Conservation (phyloP, 2,797 vertebrate species). For the Sandelia bainsii region DNA sequence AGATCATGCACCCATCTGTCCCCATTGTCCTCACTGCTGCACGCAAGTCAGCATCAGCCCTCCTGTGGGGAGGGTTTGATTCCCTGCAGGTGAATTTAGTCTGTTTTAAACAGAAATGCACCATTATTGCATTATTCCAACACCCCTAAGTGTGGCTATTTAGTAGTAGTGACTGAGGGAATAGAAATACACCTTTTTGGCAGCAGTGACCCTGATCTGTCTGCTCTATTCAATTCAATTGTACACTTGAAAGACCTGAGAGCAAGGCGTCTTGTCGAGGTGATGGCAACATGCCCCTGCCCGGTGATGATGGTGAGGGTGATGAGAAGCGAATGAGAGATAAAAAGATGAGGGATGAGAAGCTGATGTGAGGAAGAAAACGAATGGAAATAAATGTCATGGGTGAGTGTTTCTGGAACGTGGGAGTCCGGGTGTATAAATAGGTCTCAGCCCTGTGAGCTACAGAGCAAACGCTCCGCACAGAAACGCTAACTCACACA, state of each 20-base stretch:
- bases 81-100: slow-evolving; percentile 1
- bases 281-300: slow-evolving; percentile 14
- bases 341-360: slow-evolving; percentile 14
- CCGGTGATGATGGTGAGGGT: neutral
- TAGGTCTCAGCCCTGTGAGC: slow-evolving; percentile 56
- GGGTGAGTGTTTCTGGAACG: slow-evolving; percentile 35
- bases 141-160: neutral
- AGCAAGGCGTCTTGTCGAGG: slow-evolving; percentile 21
- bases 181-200: slow-evolving; percentile 22
- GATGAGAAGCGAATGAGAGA: slow-evolving; percentile 19
- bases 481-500: slow-evolving; percentile 51
- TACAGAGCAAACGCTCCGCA: slow-evolving; percentile 30
- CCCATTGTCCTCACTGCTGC: neutral
- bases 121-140: neutral
- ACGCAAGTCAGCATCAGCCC: neutral
- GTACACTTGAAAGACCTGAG: slow-evolving; percentile 11
- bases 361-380: slow-evolving; percentile 18
- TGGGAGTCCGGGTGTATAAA: slow-evolving; percentile 52
- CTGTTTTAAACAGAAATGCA: neutral
- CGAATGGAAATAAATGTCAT: slow-evolving; percentile 47
- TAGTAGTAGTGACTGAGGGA: neutral
- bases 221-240: slow-evolving; percentile 12
- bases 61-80: neutral
- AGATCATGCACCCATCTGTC: slow-evolving; percentile 16
- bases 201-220: slow-evolving; percentile 50